Conservation (phyloP, 2,797 vertebrate species). For the Esox lucius region DNA sequence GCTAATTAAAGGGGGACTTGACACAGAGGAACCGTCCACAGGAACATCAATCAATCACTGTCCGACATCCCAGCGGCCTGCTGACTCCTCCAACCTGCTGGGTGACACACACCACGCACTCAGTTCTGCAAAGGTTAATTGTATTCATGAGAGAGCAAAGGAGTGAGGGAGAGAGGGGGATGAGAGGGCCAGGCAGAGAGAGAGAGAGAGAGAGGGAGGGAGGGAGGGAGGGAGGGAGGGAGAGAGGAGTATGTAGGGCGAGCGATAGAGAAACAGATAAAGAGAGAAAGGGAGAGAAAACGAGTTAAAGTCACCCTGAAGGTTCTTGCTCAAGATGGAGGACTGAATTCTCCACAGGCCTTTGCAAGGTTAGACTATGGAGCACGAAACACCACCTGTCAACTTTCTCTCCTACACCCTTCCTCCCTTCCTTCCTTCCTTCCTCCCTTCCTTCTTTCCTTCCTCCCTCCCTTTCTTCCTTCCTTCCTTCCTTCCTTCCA, state of each 20-base stretch:
- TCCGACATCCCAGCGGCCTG: not conserved
- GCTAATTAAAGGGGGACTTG: not conserved
- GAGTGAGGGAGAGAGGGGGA: too few species aligned
- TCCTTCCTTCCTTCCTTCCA: too few species aligned
- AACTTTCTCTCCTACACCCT: slow-evolving; percentile 37
- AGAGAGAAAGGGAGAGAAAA: too few species aligned
- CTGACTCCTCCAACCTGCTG: not conserved
- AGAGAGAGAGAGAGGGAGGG: not conserved
- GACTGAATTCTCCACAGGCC: not conserved
- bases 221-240: too few species aligned
- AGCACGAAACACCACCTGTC: slow-evolving; percentile 27
- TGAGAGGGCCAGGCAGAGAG: too few species aligned
- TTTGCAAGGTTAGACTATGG: not conserved
- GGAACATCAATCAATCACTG: slow-evolving; percentile 11
- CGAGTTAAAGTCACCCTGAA: too few species aligned
- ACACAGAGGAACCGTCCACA: not conserved
- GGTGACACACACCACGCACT: not conserved
- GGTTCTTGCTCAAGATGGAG: too few species aligned
- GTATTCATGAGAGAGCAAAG: slow-evolving; percentile 4
- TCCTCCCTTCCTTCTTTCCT: too few species aligned
- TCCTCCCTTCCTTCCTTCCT: slow-evolving; percentile 15
- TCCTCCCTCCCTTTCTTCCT: too few species aligned
- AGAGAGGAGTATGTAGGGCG: not conserved
- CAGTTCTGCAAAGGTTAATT: not conserved
- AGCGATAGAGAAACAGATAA: not conserved